Conservation (phyloP, 2,113 vertebrate genomes). For the Scatophagus argus region DNA sequence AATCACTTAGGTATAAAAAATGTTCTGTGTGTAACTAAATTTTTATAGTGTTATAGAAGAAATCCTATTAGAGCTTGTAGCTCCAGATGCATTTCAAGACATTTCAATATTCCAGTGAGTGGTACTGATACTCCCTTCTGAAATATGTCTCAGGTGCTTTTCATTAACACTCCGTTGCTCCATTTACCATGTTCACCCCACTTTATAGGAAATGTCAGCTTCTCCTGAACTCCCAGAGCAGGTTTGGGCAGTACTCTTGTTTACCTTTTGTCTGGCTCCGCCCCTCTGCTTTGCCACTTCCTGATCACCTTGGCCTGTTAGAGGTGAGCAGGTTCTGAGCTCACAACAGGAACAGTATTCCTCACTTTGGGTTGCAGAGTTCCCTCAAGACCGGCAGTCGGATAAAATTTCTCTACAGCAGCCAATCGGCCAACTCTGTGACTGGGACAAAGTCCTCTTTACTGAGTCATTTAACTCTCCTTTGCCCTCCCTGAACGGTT, state of each 20-base stretch:
- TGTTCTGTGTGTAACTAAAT: slow-evolving; percentile 5
- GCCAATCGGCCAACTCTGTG: slow-evolving; percentile 41
- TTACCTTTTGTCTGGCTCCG: slow-evolving; percentile 64
- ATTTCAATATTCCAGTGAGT: slow-evolving; percentile 25
- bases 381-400: slow-evolving; percentile 17
- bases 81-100: slow-evolving; percentile 25
- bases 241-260: slow-evolving; percentile 72
- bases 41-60: neutral
- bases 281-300: slow-evolving; percentile 66
- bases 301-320: slow-evolving; percentile 73
- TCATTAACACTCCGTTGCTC: neutral
- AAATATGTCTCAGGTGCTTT: neutral
- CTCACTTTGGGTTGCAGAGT: slow-evolving; percentile 14
- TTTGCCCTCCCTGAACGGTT: slow-evolving; percentile 46
- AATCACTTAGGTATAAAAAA: slow-evolving; percentile 1
- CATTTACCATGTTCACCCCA: neutral
- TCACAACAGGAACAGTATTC: slow-evolving; percentile 40
- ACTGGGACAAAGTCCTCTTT: slow-evolving; percentile 76
- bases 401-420: slow-evolving; percentile 54
- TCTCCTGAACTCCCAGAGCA: slow-evolving; percentile 52
- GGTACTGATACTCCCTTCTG: neutral
- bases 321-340: slow-evolving; percentile 60
- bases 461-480: slow-evolving; percentile 56
- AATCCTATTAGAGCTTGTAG: slow-evolving; percentile 18
- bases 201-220: slow-evolving; percentile 30